These are phyloP conservation scores for Platynereis dumerilii DNA, from an alignment of 2,888 invertebrate genomes.

Conservation along the genomic window DNA sequence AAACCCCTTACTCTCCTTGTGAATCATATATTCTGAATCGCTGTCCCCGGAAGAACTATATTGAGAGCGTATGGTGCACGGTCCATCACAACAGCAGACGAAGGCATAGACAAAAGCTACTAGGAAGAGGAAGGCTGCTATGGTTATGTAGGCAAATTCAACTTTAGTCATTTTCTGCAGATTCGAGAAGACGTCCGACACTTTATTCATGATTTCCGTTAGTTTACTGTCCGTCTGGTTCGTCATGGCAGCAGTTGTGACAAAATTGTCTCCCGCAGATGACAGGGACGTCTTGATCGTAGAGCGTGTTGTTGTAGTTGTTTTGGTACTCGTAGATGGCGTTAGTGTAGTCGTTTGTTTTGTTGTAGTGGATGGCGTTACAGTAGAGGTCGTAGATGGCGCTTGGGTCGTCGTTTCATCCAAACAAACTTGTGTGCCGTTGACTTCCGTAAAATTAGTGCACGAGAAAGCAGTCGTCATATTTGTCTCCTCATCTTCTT, in stretches of 20 bases:
- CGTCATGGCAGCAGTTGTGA: not conserved
- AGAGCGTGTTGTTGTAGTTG: constrained; percentile 9
- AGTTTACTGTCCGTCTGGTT: not conserved
- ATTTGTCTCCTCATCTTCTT: too few species aligned
- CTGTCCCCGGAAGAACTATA: not conserved
- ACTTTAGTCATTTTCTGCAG: constrained; percentile 46
- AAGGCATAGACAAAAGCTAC: constrained; percentile 58
- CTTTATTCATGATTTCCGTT: constrained; percentile 19
- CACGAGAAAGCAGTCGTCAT: not conserved
- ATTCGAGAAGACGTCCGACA: constrained; percentile 39
- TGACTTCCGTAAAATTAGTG: not conserved
- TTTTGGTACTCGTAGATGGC: constrained; percentile 11
- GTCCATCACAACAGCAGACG: constrained; percentile 50
- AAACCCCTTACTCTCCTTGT: constrained; percentile 38
- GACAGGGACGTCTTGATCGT: not conserved
- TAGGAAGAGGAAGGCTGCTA: constrained; percentile 56
- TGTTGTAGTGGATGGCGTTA: constrained; percentile 34
- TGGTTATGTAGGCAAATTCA: constrained; percentile 62
- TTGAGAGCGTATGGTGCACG: not conserved
- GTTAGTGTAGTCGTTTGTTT: constrained; percentile 24
- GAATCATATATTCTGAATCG: constrained; percentile 16
- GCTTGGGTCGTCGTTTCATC: constrained; percentile 11
- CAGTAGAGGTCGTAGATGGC: constrained; percentile 21
- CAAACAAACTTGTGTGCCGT: not conserved
- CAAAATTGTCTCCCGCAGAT: not conserved